Conservation (phyloP, 2,888 invertebrate genomes). For the Palloptera scutellata region DNA sequence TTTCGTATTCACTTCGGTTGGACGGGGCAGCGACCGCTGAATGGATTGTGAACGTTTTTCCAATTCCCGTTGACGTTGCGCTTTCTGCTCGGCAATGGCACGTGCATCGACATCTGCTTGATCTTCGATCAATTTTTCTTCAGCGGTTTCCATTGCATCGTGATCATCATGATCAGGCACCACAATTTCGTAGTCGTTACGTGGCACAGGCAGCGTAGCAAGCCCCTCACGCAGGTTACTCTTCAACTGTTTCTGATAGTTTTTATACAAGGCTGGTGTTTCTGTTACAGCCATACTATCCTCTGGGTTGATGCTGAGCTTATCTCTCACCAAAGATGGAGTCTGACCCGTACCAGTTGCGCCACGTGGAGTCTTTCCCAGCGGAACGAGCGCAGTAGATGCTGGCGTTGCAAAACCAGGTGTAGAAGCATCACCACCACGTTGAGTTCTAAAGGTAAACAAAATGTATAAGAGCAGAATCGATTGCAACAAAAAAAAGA, state of each 20-base stretch:
- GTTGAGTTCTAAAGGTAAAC: constrained; percentile 67
- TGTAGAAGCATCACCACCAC: constrained; percentile 72
- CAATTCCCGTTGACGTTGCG: constrained; percentile 68
- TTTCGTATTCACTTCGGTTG: constrained; percentile 83
- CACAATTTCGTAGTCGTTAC: constrained; percentile 98
- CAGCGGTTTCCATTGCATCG: constrained; percentile 63
- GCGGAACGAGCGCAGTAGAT: constrained; percentile 65
- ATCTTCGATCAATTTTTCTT: constrained; percentile 73
- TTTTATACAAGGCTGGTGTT: constrained; percentile 74
- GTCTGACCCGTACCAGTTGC: constrained; percentile 60
- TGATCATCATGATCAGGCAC: constrained; percentile 87
- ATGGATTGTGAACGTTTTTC: constrained; percentile 85
- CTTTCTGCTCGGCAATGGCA: constrained; percentile 73
- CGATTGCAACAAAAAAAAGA: constrained; percentile 26
- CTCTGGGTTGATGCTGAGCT: constrained; percentile 93
- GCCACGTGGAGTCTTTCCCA: constrained; percentile 48
- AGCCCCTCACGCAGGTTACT: constrained; percentile 81
- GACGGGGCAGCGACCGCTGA: constrained; percentile 84
- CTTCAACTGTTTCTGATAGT: constrained; percentile 77
- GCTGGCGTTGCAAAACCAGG: constrained; percentile 70
- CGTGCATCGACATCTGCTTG: constrained; percentile 86
- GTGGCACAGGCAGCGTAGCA: constrained; percentile 84
- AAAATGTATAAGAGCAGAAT: not conserved
- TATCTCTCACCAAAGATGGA: constrained; percentile 87
- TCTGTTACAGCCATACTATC: constrained; percentile 76